Evolutionary conservation across 2,888 invertebrate genomes (phyloP).

Genomic region (Harpalus rufipes): DNA sequence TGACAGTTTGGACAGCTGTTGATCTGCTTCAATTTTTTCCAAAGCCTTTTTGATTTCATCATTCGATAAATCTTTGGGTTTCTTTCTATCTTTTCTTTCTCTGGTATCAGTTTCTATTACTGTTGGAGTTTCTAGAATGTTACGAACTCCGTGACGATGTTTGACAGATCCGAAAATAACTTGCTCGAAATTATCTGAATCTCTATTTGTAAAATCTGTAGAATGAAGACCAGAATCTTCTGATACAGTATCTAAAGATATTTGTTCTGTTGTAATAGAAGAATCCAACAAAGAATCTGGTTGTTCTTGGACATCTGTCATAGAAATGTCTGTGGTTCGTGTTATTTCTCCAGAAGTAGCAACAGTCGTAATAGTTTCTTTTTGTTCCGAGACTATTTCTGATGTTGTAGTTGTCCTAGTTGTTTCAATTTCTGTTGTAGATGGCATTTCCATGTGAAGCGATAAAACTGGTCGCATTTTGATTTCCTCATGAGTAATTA

Average conservation of each 20-base stretch:
- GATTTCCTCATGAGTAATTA: conserved; percentile 87
- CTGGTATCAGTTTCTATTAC: conserved; percentile 68
- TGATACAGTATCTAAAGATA: conserved; percentile 67
- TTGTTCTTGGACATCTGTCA: conserved; percentile 33
- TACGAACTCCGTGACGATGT: conserved; percentile 76
- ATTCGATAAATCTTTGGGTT: conserved; percentile 43
- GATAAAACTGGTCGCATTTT: conserved; percentile 83
- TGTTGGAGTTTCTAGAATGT: conserved; percentile 67
- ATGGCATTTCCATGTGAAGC: conserved; percentile 80
- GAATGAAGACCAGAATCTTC: conserved; percentile 68
- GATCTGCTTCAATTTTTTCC: conserved; percentile 68
- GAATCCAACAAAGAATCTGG: conserved; percentile 58
- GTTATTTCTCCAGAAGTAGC: conserved; percentile 62
- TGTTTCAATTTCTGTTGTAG: conserved; percentile 68
- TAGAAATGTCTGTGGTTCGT: conserved; percentile 55
- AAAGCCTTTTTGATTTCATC: conserved; percentile 49
- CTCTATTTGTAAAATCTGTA: conserved; percentile 66
- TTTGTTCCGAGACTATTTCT: conserved; percentile 67
- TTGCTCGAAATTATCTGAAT: conserved; percentile 77
- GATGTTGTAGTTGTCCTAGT: conserved; percentile 36
- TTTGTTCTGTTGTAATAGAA: conserved; percentile 62
- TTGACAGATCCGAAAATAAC: conserved; percentile 83
- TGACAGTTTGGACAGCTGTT: conserved; percentile 72
- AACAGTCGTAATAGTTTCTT: conserved; percentile 60
- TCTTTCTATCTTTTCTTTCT: conserved; percentile 67